phyloP scores from a whole-genome alignment of 2,888 invertebrate genomes.

The Drosophila pegasa region DNA sequence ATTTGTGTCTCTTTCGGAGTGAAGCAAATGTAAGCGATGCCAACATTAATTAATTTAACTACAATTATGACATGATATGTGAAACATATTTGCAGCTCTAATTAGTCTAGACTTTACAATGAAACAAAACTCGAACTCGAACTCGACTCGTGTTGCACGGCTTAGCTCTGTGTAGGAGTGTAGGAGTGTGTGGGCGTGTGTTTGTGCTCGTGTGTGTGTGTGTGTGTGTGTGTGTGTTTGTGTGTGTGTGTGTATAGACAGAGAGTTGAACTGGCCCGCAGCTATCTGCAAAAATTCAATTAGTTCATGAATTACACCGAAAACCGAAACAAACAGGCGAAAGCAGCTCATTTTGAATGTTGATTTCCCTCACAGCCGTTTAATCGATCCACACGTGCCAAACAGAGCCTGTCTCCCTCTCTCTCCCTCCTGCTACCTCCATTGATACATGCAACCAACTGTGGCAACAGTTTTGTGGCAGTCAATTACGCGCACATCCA shows the following conservation, averaged over 20 bases:
- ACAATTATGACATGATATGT: conserved; percentile 16
- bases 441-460: conserved; percentile 12
- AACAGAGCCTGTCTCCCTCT: neutral
- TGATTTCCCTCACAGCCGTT: conserved; percentile 22
- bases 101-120: conserved; percentile 18
- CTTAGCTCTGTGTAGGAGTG: neutral
- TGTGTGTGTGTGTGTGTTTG: neutral
- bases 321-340: conserved; percentile 16
- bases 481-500: conserved; percentile 9
- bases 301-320: conserved; percentile 32
- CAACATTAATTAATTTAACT: conserved; percentile 10
- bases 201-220: neutral
- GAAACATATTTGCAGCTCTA: conserved; percentile 9
- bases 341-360: conserved; percentile 20
- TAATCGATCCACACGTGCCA: conserved; percentile 27
- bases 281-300: conserved; percentile 41
- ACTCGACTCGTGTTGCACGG: neutral
- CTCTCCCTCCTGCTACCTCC: neutral
- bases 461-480: conserved; percentile 10
- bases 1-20: neutral
- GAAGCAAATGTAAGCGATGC: neutral
- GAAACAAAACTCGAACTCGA: conserved; percentile 3
- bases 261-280: conserved; percentile 15
- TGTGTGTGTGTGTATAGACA: neutral
- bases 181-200: neutral